A percentile compares a stretch with the other conserved stretches of the same genome.
Evolutionary conservation across 1,140 invertebrate genomes (phyloP).

Genomic region (Drosophila triauraria): DNA sequence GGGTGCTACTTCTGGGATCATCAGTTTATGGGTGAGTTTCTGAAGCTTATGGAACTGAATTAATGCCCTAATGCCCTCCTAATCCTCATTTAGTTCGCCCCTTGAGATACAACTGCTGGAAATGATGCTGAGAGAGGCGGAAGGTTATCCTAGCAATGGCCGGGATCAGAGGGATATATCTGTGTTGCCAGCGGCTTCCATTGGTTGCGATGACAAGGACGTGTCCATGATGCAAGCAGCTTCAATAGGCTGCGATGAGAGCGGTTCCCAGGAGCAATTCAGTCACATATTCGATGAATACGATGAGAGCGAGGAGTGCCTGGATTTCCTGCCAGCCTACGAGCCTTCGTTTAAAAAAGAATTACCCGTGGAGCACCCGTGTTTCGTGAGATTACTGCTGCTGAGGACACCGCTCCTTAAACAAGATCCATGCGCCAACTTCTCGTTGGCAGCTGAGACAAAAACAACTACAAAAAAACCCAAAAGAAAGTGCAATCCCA

Average conservation of each 20-base stretch:
- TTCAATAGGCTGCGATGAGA: constrained; percentile 60
- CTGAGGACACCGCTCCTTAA: constrained; percentile 47
- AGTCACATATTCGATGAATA: constrained; percentile 8
- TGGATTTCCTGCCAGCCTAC: constrained; percentile 26
- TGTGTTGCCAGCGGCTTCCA: constrained; percentile 32
- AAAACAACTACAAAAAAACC: not conserved
- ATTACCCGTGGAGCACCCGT: constrained; percentile 57
- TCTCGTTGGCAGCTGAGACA: constrained; percentile 17
- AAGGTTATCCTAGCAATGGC: constrained; percentile 23
- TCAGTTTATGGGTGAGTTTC: constrained; percentile 50
- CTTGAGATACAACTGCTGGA: constrained; percentile 66
- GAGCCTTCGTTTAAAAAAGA: not conserved
- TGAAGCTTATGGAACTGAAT: too few species aligned
- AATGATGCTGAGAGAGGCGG: constrained; percentile 62
- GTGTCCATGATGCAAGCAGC: not conserved
- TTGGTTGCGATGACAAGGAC: constrained; percentile 52
- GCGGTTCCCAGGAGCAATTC: constrained; percentile 40
- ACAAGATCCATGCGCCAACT: constrained; percentile 65
- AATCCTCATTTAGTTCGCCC: constrained; percentile 35
- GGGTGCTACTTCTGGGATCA: constrained; percentile 33
- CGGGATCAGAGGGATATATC: constrained; percentile 37
- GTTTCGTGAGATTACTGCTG: constrained; percentile 57
- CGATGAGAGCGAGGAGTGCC: constrained; percentile 46
- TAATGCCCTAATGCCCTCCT: not conserved
- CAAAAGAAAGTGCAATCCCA: constrained; percentile 8